Conservation (phyloP, 2,888 invertebrate genomes). For the Drosophila nr. medialis region DNA sequence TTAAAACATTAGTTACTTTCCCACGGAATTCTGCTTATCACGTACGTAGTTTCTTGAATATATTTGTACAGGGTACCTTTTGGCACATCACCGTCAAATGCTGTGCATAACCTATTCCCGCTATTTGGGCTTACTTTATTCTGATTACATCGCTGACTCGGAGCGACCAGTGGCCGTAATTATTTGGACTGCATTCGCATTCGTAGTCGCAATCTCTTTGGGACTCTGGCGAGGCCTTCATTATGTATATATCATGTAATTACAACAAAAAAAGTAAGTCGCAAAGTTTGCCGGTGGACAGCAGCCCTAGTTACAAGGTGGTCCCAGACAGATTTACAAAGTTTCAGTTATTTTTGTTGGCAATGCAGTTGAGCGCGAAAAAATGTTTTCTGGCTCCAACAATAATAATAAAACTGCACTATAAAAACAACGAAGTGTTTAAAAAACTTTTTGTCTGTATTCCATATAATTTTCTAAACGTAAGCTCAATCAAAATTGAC, state of each 20-base stretch:
- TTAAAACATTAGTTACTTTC: not conserved
- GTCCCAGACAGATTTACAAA: slow-evolving; percentile 37
- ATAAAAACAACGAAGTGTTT: not conserved
- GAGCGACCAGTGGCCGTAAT: slow-evolving; percentile 65
- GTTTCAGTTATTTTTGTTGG: not conserved
- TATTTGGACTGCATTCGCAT: slow-evolving; percentile 58
- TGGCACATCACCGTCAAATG: not conserved
- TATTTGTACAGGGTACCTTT: slow-evolving; percentile 17
- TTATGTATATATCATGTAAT: slow-evolving; percentile 78
- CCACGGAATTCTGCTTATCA: not conserved
- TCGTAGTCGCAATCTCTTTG: slow-evolving; percentile 52
- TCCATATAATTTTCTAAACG: too few species aligned
- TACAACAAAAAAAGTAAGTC: slow-evolving; percentile 54
- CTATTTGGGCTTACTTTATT: slow-evolving; percentile 32
- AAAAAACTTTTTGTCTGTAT: not conserved
- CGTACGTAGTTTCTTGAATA: not conserved
- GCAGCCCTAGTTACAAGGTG: slow-evolving; percentile 54
- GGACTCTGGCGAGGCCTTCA: slow-evolving; percentile 55
- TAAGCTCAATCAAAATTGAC: not conserved
- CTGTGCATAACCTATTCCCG: slow-evolving; percentile 1
- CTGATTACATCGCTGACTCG: slow-evolving; percentile 71
- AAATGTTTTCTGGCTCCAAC: not conserved
- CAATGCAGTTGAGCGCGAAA: not conserved
- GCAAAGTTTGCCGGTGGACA: slow-evolving; percentile 24
- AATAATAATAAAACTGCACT: not conserved